A percentile compares a stretch with the other conserved stretches of the same genome.
Evolutionary conservation across 2,113 vertebrate genomes (phyloP).

Genomic region (Seriola aureovittata): DNA sequence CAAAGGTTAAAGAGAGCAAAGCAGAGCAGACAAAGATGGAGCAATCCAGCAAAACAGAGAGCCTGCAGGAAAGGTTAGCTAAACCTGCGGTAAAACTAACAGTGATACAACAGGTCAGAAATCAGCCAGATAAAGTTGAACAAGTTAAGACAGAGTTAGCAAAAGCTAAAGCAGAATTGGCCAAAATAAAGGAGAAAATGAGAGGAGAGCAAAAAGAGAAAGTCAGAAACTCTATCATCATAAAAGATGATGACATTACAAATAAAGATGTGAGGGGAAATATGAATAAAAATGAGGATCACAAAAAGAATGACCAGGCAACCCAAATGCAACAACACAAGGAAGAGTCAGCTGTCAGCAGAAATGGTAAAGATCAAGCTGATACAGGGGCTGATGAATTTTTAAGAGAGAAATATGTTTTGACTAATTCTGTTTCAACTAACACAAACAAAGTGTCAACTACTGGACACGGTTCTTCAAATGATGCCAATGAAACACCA

Average conservation of each 20-base stretch:
- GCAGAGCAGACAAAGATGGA: constrained; percentile 45
- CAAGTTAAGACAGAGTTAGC: constrained; percentile 73
- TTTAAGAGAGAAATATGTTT: constrained; percentile 71
- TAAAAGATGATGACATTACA: constrained; percentile 20
- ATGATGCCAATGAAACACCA: constrained; percentile 31
- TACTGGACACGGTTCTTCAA: constrained; percentile 34
- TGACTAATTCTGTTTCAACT: constrained; percentile 31
- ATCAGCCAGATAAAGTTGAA: constrained; percentile 67
- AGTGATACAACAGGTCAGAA: constrained; percentile 34
- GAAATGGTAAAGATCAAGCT: background rate
- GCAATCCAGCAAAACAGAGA: constrained; percentile 53
- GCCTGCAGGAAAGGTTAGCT: constrained; percentile 25
- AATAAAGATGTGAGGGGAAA: constrained; percentile 9
- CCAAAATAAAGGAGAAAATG: constrained; percentile 79
- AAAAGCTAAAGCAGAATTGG: constrained; percentile 75
- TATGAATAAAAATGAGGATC: constrained; percentile 35
- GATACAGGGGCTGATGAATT: constrained; percentile 36
- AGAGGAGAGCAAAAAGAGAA: constrained; percentile 62
- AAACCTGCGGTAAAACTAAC: constrained; percentile 45
- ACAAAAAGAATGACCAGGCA: constrained; percentile 34
- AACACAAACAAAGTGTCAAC: constrained; percentile 54
- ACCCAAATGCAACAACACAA: constrained; percentile 32
- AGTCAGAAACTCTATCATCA: constrained; percentile 13
- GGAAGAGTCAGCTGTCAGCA: constrained; percentile 11
- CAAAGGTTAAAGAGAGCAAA: constrained; percentile 11